phyloP scores from a whole-genome alignment of 1,140 invertebrate species.

The Micrasema longulum region DNA sequence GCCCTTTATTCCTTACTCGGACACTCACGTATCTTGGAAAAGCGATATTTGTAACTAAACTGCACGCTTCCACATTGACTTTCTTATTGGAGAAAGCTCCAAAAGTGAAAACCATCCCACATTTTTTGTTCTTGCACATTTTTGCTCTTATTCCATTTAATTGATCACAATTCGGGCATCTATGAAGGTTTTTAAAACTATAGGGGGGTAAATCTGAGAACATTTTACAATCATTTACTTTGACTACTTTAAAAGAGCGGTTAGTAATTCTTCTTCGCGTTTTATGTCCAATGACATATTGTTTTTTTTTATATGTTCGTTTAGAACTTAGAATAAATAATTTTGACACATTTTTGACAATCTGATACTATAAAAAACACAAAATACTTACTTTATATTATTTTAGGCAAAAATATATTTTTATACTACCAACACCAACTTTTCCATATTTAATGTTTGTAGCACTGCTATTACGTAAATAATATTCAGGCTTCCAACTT shows the following conservation, averaged over 20 bases:
- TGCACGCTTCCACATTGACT: slow-evolving; percentile 76
- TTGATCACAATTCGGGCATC: slow-evolving; percentile 83
- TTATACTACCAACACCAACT: too few relatives aligned
- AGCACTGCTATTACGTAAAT: too few relatives aligned
- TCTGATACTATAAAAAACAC: neutral
- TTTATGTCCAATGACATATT: neutral
- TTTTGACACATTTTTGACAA: slow-evolving; percentile 13
- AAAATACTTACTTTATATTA: neutral
- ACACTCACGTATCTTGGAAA: slow-evolving; percentile 77
- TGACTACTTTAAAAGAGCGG: neutral
- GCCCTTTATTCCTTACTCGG: slow-evolving; percentile 74
- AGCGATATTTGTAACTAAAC: slow-evolving; percentile 73
- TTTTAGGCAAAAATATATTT: neutral
- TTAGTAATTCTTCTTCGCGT: neutral
- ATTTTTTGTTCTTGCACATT: slow-evolving; percentile 83
- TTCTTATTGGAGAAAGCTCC: slow-evolving; percentile 69
- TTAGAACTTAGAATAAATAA: neutral
- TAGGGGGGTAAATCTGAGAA: slow-evolving; percentile 28
- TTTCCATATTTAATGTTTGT: too few relatives aligned
- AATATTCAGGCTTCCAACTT: too few relatives aligned
- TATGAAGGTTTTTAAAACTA: slow-evolving; percentile 69
- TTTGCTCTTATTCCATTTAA: slow-evolving; percentile 81
- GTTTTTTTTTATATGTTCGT: neutral
- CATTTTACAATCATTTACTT: neutral
- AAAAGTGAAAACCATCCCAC: slow-evolving; percentile 74